Base-by-base conservation (phyloP, 1,140 invertebrate species). In the Sarcophaga peregrina region DNA sequence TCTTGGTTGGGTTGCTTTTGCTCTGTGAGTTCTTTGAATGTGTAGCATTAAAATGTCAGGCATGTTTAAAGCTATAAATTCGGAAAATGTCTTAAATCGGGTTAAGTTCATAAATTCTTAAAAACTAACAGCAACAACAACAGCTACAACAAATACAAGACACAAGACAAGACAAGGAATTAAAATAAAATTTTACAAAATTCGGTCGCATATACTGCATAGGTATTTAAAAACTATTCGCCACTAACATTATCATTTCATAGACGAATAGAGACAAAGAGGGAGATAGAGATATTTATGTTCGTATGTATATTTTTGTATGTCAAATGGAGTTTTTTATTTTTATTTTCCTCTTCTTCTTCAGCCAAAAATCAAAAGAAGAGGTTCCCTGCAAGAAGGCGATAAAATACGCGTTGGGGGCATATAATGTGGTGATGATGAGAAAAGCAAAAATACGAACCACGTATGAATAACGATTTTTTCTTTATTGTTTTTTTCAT, bases 21-120 rank as follows among this genome's bases (percentile, higher is more conserved):
- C 8, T 68, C 8, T 58, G 54, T 13, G 15, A n/a, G 54, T 4
- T 15, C 7, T 13, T 15, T 0, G 15, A n/a, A 58, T 13, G 54
- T 58, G 13, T 5, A 62, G 20, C 62, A 68, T 68, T 68, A 68
- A 68, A 68, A 68, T 68, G 62, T 68, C 62, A 68, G 62, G 20
- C 62, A 68, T 68, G 62, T 68, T 68, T 2, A 68, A 68, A 68
- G 62, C 20, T n/a, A 68, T 68, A 68, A 68, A 68, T 68, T 68
- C 17, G 62, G 62, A 68, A 68, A 68, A 68, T 68, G 62, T 68
- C 62, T 68, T 8, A 68, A 68, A 68, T 68, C 62, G 62, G 62
- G 62, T 68, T 68, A 68, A 68, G 62, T 68, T 68, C 62, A 68
- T 68, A 68, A 68, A 68, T 68, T 68, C 62, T 17, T 68, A 20